phyloP scores from a whole-genome alignment of 2,888 invertebrate genomes.

The Scaptomyza cyrtandrae region DNA sequence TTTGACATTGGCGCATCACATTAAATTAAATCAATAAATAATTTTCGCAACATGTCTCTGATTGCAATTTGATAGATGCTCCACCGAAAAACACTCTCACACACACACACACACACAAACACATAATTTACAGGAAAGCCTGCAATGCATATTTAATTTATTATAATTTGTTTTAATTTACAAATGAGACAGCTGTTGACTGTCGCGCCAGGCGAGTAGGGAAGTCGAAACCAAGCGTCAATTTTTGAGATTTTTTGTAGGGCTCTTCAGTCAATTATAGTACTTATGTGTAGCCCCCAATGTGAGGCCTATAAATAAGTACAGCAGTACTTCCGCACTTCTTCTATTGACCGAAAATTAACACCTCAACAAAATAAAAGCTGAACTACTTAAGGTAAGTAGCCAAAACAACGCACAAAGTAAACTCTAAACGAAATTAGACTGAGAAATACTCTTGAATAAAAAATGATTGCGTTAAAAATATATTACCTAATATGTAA shows the following conservation, averaged over 20 bases:
- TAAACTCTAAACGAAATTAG: neutral
- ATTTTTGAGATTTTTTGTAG: constrained; percentile 14
- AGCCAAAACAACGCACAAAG: neutral
- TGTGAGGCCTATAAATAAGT: constrained; percentile 47
- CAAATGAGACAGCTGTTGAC: constrained; percentile 27
- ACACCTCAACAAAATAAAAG: constrained; percentile 41
- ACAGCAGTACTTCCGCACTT: constrained; percentile 29
- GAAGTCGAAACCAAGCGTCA: neutral
- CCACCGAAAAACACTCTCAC: neutral
- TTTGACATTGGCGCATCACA: constrained; percentile 12
- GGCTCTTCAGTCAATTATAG: neutral
- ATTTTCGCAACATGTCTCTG: constrained; percentile 65
- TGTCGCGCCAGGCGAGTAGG: too few relatives aligned
- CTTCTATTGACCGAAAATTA: constrained; percentile 42
- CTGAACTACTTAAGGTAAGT: constrained; percentile 31
- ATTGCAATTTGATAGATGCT: constrained; percentile 49
- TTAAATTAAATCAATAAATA: constrained; percentile 64
- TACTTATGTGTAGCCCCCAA: neutral
- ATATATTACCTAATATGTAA: too few relatives aligned
- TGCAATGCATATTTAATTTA: constrained; percentile 43
- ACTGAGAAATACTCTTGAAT: neutral
- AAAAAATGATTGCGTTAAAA: too few relatives aligned
- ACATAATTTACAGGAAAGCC: constrained; percentile 4
- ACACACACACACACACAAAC: neutral
- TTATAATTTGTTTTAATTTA: constrained; percentile 50